Evolutionary conservation across 2,888 invertebrate species (phyloP).

Genomic region (Autographa gamma): DNA sequence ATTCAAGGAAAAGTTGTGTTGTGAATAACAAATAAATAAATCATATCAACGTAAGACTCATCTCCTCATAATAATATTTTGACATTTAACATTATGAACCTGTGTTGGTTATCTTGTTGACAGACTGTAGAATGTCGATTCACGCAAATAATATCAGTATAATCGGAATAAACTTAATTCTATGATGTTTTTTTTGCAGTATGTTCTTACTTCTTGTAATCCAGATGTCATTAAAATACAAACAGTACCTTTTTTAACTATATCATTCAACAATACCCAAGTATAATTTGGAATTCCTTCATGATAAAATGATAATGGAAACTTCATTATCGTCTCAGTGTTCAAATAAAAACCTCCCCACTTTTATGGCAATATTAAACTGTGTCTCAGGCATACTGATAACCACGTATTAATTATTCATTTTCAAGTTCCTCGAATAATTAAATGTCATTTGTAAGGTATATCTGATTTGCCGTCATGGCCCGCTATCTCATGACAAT

Average conservation of each 20-base stretch:
- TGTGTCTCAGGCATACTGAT: neutral
- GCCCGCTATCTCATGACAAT: neutral
- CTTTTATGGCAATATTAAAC: neutral
- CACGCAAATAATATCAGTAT: too few relatives aligned
- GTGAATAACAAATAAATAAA: neutral
- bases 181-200: too few relatives aligned
- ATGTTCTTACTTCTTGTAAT: too few relatives aligned
- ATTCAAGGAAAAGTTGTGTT: neutral
- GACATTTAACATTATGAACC: neutral
- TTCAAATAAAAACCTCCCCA: neutral
- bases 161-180: too few relatives aligned
- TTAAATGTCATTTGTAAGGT: neutral
- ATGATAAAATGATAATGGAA: too few relatives aligned
- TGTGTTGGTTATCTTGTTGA: neutral
- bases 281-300: too few relatives aligned
- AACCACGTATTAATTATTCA: neutral
- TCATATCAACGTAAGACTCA: neutral
- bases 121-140: neutral
- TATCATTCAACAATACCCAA: too few relatives aligned
- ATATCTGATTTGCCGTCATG: neutral
- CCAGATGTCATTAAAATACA: too few relatives aligned
- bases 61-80: neutral
- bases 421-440: neutral
- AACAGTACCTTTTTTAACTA: too few relatives aligned
- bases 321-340: neutral